Percentiles rank a stretch among this genome's conserved stretches.
Conservation (phyloP, 2,888 invertebrate species). For the Heliconius charithonia region DNA sequence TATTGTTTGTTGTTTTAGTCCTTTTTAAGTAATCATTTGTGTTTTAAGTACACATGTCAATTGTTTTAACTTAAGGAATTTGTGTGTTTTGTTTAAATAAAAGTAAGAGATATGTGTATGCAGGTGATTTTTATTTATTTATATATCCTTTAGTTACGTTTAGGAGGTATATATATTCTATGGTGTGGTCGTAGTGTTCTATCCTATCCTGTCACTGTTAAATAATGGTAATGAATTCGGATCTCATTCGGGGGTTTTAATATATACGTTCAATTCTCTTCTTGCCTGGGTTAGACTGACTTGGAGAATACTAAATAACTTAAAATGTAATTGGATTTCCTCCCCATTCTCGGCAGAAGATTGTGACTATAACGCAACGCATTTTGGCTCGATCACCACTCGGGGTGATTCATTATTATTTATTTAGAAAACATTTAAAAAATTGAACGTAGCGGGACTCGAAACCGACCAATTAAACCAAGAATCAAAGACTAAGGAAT, state of each 20-base stretch:
- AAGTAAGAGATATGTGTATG: background rate
- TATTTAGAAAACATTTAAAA: no score
- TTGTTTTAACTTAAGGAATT: background rate
- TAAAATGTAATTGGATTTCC: background rate
- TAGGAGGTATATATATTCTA: background rate
- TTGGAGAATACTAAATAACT: background rate
- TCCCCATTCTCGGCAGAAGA: background rate
- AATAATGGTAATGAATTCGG: no score
- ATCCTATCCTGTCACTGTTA: no score
- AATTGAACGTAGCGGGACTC: no score
- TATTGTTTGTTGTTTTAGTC: background rate
- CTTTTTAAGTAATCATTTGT: conserved; percentile 5
- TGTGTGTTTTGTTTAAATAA: background rate
- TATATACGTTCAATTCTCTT: no score
- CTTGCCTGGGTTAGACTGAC: background rate
- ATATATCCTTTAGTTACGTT: background rate
- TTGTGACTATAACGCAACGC: no score
- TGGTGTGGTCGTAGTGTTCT: background rate
- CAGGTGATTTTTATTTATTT: background rate
- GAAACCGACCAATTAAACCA: no score
- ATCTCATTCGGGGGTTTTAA: no score
- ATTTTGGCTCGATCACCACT: no score
- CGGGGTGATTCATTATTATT: no score
- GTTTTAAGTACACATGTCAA: background rate
- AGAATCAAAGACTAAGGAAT: no score